These are phyloP conservation scores for Argyra leucocephala DNA, from an alignment of 2,888 invertebrate genomes.

Conservation along the genomic window DNA sequence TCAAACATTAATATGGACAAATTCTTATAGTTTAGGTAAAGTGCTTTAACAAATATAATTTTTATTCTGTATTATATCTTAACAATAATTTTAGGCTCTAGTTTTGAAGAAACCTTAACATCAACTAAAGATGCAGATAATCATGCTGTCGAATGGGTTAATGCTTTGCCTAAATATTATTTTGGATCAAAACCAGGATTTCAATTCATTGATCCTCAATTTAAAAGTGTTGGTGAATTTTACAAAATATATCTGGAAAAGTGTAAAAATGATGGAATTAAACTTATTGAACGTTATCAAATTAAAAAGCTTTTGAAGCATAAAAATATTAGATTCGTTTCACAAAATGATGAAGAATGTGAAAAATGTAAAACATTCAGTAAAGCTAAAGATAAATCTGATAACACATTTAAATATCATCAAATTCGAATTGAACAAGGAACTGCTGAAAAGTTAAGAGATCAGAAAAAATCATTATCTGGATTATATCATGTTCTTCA, in stretches of 20 bases:
- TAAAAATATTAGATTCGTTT: background rate
- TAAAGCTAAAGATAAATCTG: background rate
- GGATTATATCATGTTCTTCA: background rate
- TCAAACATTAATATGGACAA: conserved; percentile 4
- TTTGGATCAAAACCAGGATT: background rate
- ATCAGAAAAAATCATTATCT: background rate
- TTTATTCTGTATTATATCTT: too few relatives aligned
- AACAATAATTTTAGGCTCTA: background rate
- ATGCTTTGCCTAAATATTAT: background rate
- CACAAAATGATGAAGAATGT: conserved; percentile 9
- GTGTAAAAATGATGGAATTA: background rate
- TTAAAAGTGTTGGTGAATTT: background rate
- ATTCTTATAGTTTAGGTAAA: background rate
- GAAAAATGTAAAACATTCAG: background rate
- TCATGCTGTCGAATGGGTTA: conserved; percentile 8
- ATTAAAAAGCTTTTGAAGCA: background rate
- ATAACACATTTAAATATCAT: background rate
- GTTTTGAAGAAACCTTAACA: background rate
- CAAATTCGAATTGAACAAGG: background rate
- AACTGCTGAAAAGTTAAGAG: background rate
- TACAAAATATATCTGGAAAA: conserved; percentile 2
- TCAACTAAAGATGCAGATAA: background rate
- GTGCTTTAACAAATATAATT: too few relatives aligned
- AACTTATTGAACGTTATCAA: background rate
- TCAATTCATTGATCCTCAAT: background rate